Evolutionary conservation across 2,113 vertebrate genomes (phyloP).

Genomic region (Camelus dromedarius): DNA sequence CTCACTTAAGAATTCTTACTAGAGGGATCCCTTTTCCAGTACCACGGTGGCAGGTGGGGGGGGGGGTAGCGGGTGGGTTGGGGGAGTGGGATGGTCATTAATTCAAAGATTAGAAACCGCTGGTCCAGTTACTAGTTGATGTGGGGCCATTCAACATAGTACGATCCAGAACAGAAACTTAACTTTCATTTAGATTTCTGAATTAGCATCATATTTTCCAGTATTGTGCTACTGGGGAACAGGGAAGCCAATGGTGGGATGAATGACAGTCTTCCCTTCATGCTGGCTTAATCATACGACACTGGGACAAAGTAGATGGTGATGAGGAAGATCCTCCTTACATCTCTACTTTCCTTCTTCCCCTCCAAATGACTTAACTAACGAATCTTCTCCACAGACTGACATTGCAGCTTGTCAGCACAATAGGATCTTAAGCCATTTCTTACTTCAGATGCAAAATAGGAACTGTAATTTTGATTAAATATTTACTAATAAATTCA

Average conservation of each 20-base stretch:
- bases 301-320: not conserved
- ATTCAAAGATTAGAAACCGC: not conserved
- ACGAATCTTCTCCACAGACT: not conserved
- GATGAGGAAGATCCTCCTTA: not conserved
- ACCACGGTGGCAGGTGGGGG: not conserved
- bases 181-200: not conserved
- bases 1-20: not conserved
- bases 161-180: not conserved
- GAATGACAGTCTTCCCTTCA: not conserved
- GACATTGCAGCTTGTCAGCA: not conserved
- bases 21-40: not conserved
- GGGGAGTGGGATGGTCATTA: not conserved
- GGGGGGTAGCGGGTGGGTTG: too few species aligned
- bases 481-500: constrained; percentile 53
- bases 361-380: not conserved
- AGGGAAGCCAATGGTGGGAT: not conserved
- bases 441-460: constrained; percentile 56
- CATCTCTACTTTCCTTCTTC: not conserved
- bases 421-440: not conserved
- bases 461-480: not conserved
- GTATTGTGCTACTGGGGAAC: not conserved
- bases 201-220: not conserved
- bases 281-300: not conserved
- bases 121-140: not conserved
- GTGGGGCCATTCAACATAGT: not conserved